Evolutionary conservation across 2,797 vertebrate species (phyloP), one percentile per base, ranked within the genome.

Genomic region (Fistularia commersonii): DNA sequence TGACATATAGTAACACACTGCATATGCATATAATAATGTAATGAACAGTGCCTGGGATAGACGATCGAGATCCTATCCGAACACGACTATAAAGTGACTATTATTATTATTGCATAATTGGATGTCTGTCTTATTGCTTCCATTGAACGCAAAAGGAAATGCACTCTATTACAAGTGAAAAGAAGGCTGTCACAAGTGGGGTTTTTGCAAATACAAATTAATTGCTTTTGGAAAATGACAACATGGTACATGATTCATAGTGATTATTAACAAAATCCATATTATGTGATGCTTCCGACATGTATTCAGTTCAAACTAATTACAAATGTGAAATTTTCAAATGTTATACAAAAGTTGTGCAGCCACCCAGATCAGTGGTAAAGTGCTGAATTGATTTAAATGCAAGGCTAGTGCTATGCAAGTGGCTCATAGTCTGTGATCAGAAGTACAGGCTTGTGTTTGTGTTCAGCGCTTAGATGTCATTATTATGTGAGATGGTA

Each of bases 51-150:
- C 55, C 72, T 54, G 64, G 69, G 64, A 73, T 61, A 74, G 70
- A 73, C 50, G 60, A 59, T 49, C 66, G 43, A 54, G 61, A 36
- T 53, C 61, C 57, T 52, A 71, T 66, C 69, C 66, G 68, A 61
- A 75, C 77, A 81, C 77, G 64, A 65, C 52, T 57, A 59, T 82
- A 85, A 86, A 84, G 85, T 87, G 82, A 76, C 79, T 76, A 73
- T 56, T 50, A 72, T 77, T 52, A 78, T 81, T 83, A 80, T 87
- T 87, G 83, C 82, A 86, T 83, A 83, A 81, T 72, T 57, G 34
- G 73, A 69, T 76, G 58, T 66, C 66, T 66, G 66, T 73, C 62
- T 76, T 81, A 77, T 81, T 82, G 83, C 85, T 79, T 80, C 76
- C 68, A 80, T 35, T 79, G 77, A 87, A 86, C 82, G 82, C 78